Evolutionary conservation across 1,140 invertebrate genomes (phyloP).

Genomic region (Drosophila pseudoananassae): DNA sequence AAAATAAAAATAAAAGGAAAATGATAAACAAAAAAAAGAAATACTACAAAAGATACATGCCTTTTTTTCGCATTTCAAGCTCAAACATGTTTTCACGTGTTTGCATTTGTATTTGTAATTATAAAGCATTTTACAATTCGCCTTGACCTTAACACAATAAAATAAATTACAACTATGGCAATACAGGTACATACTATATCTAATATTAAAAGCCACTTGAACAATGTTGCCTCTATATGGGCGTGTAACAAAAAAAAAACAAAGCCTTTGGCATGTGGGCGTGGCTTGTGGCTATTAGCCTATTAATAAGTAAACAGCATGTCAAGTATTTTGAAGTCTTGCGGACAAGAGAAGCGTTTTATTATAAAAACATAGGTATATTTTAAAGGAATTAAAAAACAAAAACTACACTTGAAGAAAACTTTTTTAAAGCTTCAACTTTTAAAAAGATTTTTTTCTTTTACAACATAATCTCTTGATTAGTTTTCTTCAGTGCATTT

Average conservation of each 20-base stretch:
- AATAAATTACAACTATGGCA: constrained; percentile 75
- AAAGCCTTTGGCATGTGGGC: constrained; percentile 24
- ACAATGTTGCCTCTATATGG: constrained; percentile 1
- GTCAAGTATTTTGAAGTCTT: constrained; percentile 38
- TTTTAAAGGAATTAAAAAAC: too few relatives aligned
- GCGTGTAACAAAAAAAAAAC: constrained; percentile 26
- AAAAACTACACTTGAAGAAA: too few relatives aligned
- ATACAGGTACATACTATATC: constrained; percentile 5
- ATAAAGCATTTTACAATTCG: constrained; percentile 65
- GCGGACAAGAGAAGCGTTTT: constrained; percentile 15
- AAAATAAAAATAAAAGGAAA: constrained; percentile 9
- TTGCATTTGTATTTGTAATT: constrained; percentile 48
- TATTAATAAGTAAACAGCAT: constrained; percentile 58
- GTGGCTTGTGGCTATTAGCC: constrained; percentile 37
- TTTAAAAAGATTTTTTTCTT: too few relatives aligned
- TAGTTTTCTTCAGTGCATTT: not conserved
- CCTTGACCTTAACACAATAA: constrained; percentile 83
- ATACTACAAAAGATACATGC: not conserved
- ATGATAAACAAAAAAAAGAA: constrained; percentile 2
- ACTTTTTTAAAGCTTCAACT: too few relatives aligned
- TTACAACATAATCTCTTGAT: not conserved
- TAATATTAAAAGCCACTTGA: constrained; percentile 5
- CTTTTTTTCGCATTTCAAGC: constrained; percentile 20
- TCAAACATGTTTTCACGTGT: constrained; percentile 29
- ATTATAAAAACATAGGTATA: too few relatives aligned